A percentile compares a stretch with the other conserved stretches of the same genome.
These are phyloP conservation scores for Promerops cafer DNA, from an alignment of 2,113 vertebrate species.

Conservation along the genomic window DNA sequence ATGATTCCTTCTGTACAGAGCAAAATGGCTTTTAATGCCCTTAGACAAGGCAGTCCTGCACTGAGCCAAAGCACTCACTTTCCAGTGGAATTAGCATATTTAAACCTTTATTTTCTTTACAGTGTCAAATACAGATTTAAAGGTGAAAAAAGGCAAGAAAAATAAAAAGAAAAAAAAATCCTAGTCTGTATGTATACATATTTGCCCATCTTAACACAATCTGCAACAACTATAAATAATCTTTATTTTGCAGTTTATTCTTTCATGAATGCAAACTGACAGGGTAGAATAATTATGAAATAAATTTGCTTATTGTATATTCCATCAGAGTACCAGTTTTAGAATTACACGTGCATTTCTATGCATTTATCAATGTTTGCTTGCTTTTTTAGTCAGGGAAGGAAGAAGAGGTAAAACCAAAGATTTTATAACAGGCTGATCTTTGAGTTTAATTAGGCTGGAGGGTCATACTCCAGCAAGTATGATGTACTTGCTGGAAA, in stretches of 20 bases:
- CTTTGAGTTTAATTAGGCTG: not conserved
- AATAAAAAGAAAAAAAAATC: not conserved
- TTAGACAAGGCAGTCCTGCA: not conserved
- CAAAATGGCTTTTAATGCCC: not conserved
- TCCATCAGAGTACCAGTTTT: not conserved
- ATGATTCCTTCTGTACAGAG: not conserved
- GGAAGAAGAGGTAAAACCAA: not conserved
- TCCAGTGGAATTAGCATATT: not conserved
- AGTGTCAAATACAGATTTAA: not conserved
- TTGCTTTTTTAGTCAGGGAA: not conserved
- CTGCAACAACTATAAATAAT: not conserved
- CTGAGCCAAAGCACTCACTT: not conserved
- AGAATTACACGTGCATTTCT: not conserved
- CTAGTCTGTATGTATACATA: not conserved
- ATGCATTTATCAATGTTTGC: not conserved
- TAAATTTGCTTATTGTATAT: not conserved
- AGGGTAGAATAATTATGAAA: not conserved
- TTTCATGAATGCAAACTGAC: not conserved
- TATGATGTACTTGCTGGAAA: not conserved
- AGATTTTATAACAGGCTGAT: not conserved
- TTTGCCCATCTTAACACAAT: not conserved
- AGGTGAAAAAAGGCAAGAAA: not conserved
- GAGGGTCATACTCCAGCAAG: not conserved
- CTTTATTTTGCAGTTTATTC: not conserved
- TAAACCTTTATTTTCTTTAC: not conserved